Percentiles rank a stretch among this genome's conserved stretches.
Conservation (phyloP, 2,888 invertebrate genomes). For the Temnothorax rugatulus region DNA sequence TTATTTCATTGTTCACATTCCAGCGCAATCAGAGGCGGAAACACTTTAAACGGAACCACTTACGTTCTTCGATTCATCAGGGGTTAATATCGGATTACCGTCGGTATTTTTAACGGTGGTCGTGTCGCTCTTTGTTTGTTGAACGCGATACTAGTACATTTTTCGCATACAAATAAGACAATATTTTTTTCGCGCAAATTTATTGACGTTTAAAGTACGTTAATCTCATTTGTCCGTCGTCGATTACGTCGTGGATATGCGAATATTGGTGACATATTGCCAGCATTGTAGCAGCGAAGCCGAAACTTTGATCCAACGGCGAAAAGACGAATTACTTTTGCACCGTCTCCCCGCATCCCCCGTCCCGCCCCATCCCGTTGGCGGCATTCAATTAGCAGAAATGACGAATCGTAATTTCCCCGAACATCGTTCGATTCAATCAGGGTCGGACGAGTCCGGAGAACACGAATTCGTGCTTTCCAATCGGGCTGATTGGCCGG, state of each 20-base stretch:
- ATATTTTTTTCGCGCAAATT: conserved; percentile 4
- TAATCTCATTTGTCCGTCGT: not conserved
- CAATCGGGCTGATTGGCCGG: conserved; percentile 74
- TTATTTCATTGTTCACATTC: conserved; percentile 53
- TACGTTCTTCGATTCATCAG: conserved; percentile 37
- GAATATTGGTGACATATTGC: not conserved
- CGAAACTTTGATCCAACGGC: conserved; percentile 36
- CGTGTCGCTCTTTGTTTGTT: conserved; percentile 12
- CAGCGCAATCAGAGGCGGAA: conserved; percentile 49
- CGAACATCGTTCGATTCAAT: conserved; percentile 66
- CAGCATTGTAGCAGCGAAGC: not conserved
- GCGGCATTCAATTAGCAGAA: conserved; percentile 70
- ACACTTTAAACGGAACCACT: conserved; percentile 50
- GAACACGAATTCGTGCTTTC: conserved; percentile 65
- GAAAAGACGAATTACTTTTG: conserved; percentile 56
- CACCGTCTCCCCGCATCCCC: not conserved
- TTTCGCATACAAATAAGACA: conserved; percentile 4
- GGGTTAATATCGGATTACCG: conserved; percentile 36
- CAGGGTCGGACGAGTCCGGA: conserved; percentile 66
- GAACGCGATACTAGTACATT: not conserved
- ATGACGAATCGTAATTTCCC: conserved; percentile 62
- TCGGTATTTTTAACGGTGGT: conserved; percentile 12
- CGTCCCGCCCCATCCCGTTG: conserved; percentile 9
- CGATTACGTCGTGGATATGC: not conserved
- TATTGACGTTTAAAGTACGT: not conserved